These are phyloP conservation scores for Andrena praecox DNA, from an alignment of 2,888 invertebrate species.

Conservation along the genomic window DNA sequence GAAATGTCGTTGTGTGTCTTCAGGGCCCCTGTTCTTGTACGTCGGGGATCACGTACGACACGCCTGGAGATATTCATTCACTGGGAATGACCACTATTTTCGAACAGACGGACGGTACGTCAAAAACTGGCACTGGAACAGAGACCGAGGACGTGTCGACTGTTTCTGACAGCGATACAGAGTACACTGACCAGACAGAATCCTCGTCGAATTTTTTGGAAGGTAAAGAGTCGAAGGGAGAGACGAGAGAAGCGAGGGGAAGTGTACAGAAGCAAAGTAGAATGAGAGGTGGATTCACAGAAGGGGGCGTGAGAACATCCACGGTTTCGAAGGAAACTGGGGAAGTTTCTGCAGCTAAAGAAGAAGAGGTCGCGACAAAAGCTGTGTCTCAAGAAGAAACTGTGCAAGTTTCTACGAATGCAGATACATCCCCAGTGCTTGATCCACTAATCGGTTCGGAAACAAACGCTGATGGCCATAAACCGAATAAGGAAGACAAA, in stretches of 20 bases:
- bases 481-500: constrained; percentile 1
- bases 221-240: background rate
- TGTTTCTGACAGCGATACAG: background rate
- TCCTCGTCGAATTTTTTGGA: background rate
- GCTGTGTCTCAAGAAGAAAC: constrained; percentile 18
- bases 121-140: background rate
- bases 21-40: constrained; percentile 37
- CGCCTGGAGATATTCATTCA: background rate
- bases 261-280: background rate
- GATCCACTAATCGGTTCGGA: constrained; percentile 45
- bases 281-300: background rate
- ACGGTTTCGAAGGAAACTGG: constrained; percentile 11
- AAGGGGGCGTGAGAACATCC: background rate
- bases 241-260: background rate
- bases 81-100: constrained; percentile 5
- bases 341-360: constrained; percentile 5
- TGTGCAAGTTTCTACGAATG: constrained; percentile 1
- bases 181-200: constrained; percentile 2
- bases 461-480: background rate
- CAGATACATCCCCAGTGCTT: constrained; percentile 6
- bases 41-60: constrained; percentile 30
- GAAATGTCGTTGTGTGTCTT: background rate
- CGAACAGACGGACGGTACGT: constrained; percentile 8
- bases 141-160: constrained; percentile 6
- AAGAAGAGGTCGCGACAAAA: background rate